Evolutionary conservation across 2,888 invertebrate species (phyloP), one percentile per base, ranked within the genome.

Genomic region (Acleris emargana): DNA sequence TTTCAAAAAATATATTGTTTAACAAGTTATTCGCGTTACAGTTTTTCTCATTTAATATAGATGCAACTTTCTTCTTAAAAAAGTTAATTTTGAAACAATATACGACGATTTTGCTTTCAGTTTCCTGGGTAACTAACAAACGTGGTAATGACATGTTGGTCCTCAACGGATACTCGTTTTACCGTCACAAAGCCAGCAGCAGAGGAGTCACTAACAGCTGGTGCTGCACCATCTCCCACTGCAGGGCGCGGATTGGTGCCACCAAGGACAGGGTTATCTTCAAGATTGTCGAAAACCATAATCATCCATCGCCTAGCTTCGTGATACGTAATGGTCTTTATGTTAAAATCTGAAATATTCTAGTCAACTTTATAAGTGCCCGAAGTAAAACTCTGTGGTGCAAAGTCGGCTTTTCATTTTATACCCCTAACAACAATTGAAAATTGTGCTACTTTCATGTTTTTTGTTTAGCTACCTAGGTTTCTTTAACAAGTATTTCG

Each of bases 111-210:
- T n/a, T n/a, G 38, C 28, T 60, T 60, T 22, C 59, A 64, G 64
- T 45, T 43, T 28, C 42, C 3, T 64, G 64, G 59, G 49, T 49
- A n/a, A 3, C 42, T 28, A 64, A 64, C 54, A 54, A 17, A 17
- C 54, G 52, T 1, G 72, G 77, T 2, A 72, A 68, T 18, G 67
- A 66, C 1, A 67, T 75, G n/a, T 67, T 74, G 0, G 67, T 79
- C 0, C 67, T 76, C 9, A 68, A 74, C 42, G 72, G 73, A 0
- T 76, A 68, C 49, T 72, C 77, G 0, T 79, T 72, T 54, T 76
- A 74, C 53, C 72, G 28, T n/a, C 58, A 58, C 16, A 47, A 58
- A 25, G 13, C 28, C 3, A 58, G 73, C 55, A 72, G 71, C 18
- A 69, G 67, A 18, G 69, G 59, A 17, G 71, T 68, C 16, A 58